These are phyloP conservation scores for Glossosoma conforme DNA, from an alignment of 1,140 invertebrate genomes.

Conservation along the genomic window DNA sequence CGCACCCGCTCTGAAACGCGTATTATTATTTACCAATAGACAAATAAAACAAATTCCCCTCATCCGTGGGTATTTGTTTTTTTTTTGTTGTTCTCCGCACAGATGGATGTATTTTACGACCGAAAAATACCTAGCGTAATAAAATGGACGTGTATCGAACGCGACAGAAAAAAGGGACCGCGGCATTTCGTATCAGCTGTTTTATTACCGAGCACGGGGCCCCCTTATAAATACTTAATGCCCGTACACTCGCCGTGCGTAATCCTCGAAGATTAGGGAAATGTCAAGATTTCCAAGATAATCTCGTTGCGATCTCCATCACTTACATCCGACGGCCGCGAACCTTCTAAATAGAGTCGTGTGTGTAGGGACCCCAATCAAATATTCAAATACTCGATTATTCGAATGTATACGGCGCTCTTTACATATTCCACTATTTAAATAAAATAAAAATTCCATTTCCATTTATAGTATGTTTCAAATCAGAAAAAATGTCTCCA, in stretches of 20 bases:
- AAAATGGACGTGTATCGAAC: constrained; percentile 23
- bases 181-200: constrained; percentile 6
- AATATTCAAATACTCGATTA: no score
- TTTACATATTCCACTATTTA: no score
- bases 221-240: constrained; percentile 22
- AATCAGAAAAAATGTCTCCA: no score
- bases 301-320: no score
- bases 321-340: no score
- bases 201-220: constrained; percentile 9
- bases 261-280: constrained; percentile 10
- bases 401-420: no score
- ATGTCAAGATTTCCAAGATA: background rate
- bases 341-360: no score
- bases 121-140: no score
- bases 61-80: constrained; percentile 3
- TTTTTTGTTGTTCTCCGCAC: background rate
- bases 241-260: constrained; percentile 9
- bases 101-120: background rate
- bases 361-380: no score
- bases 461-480: no score
- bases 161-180: constrained; percentile 2
- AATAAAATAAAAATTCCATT: no score
- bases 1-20: no score
- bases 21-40: background rate
- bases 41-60: constrained; percentile 8